phyloP scores from a whole-genome alignment of 2,797 vertebrate species.

The Mormyrus hasselquistii region DNA sequence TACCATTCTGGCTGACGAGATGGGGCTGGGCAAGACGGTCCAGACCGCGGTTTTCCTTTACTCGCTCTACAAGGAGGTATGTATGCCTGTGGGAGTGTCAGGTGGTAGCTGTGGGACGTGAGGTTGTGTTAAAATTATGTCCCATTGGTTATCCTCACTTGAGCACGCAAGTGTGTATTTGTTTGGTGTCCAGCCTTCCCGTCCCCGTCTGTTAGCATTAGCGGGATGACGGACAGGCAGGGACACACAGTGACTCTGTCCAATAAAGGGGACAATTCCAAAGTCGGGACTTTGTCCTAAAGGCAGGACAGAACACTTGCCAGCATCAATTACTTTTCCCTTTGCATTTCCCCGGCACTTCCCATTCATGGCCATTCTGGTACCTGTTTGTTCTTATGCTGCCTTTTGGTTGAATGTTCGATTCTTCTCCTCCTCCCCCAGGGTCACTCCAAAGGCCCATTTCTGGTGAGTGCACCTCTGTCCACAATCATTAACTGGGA shows the following conservation, averaged over 20 bases:
- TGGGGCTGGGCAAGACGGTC: constrained; percentile 96
- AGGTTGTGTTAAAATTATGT: background rate
- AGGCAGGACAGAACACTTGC: constrained; percentile 44
- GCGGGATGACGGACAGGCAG: constrained; percentile 40
- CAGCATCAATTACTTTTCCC: background rate
- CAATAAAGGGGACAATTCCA: constrained; percentile 48
- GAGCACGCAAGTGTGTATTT: background rate
- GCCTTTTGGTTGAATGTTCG: background rate
- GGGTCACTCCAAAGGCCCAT: constrained; percentile 98
- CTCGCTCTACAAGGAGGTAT: constrained; percentile 94
- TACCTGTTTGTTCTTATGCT: background rate
- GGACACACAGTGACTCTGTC: constrained; percentile 47
- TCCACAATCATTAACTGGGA: constrained; percentile 99
- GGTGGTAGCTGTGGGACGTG: background rate
- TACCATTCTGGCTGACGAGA: constrained; percentile 95
- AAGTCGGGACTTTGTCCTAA: constrained; percentile 50
- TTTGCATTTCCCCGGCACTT: background rate
- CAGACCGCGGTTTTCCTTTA: constrained; percentile 97
- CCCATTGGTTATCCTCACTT: too few relatives aligned
- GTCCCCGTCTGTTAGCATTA: constrained; percentile 34
- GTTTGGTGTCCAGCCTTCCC: constrained; percentile 44
- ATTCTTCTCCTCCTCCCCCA: constrained; percentile 39
- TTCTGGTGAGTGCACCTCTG: constrained; percentile 91
- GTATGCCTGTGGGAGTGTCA: background rate
- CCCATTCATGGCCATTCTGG: background rate